Evolutionary conservation across 2,888 invertebrate genomes (phyloP).

Genomic region (Eupelmus urozonus): DNA sequence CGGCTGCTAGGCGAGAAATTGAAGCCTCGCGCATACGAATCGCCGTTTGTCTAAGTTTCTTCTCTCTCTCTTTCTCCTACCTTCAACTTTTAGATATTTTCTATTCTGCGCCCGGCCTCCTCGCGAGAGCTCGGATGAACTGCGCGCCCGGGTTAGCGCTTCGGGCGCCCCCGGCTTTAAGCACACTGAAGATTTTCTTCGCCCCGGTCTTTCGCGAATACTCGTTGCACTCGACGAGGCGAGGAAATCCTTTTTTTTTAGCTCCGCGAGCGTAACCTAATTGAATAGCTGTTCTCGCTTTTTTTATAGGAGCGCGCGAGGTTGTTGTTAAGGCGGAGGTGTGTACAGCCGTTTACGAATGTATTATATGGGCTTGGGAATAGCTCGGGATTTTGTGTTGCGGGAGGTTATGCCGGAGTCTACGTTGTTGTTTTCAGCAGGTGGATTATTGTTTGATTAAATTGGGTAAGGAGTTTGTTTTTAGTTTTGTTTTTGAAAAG

Average conservation of each 20-base stretch:
- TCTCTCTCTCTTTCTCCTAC: constrained; percentile 7
- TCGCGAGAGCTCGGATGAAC: constrained; percentile 25
- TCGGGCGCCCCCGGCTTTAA: constrained; percentile 9
- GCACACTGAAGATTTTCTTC: constrained; percentile 11
- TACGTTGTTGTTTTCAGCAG: too few species aligned
- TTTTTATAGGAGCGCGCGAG: background rate
- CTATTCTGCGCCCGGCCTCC: constrained; percentile 17
- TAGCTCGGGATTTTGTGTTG: too few species aligned
- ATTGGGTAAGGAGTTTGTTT: too few species aligned
- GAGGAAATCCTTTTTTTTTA: background rate
- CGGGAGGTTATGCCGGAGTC: too few species aligned
- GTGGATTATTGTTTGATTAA: too few species aligned
- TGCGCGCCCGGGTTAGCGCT: background rate
- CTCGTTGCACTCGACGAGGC: background rate
- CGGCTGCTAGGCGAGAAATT: constrained; percentile 35
- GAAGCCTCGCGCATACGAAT: constrained; percentile 51
- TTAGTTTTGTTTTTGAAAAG: too few species aligned
- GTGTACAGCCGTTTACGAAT: background rate
- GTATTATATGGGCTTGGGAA: background rate
- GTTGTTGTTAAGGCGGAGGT: background rate
- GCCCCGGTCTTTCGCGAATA: background rate
- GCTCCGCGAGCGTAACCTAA: constrained; percentile 1
- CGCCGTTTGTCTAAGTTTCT: constrained; percentile 52
- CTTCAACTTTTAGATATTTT: constrained; percentile 51
- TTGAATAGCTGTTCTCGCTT: constrained; percentile 33